Conservation (phyloP, 64 coral and sea anemone species). For the Pachyseris speciosa region DNA sequence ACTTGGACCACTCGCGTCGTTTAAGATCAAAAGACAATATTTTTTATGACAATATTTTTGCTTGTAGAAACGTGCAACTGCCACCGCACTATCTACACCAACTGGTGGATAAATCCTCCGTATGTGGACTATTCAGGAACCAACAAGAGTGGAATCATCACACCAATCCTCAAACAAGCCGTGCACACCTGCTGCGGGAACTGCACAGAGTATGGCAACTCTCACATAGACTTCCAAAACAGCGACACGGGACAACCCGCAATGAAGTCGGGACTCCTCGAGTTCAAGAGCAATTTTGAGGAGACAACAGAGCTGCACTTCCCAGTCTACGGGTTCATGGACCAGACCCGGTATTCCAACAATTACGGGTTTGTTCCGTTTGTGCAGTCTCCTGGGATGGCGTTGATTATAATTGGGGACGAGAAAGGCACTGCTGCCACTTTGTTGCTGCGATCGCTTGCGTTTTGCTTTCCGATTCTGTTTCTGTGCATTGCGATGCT, state of each 20-base stretch:
- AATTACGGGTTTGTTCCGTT: slow-evolving; percentile 86
- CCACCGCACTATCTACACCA: slow-evolving; percentile 60
- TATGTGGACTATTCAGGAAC: slow-evolving; percentile 70
- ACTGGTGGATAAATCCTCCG: slow-evolving; percentile 88
- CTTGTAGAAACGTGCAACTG: slow-evolving; percentile 87
- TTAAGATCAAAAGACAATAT: too few relatives aligned
- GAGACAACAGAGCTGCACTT: slow-evolving; percentile 76
- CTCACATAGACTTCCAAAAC: slow-evolving; percentile 53
- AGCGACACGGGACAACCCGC: slow-evolving; percentile 7
- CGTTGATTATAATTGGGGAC: slow-evolving; percentile 89
- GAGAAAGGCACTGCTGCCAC: slow-evolving; percentile 81
- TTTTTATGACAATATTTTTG: neutral
- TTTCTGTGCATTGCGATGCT: slow-evolving; percentile 78
- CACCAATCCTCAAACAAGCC: slow-evolving; percentile 74
- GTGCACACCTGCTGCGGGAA: slow-evolving; percentile 80
- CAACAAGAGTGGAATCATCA: slow-evolving; percentile 83
- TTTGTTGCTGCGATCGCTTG: slow-evolving; percentile 72
- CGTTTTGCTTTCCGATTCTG: slow-evolving; percentile 87
- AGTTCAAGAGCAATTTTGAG: slow-evolving; percentile 74
- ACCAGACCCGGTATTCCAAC: slow-evolving; percentile 57
- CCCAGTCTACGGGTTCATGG: slow-evolving; percentile 89
- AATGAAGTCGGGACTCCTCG: slow-evolving; percentile 65
- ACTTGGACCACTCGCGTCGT: too few relatives aligned
- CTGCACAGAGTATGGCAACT: slow-evolving; percentile 71
- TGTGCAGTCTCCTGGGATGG: slow-evolving; percentile 78